Conservation (phyloP, 2,797 vertebrate species). For the Thalassophryne amazonica region DNA sequence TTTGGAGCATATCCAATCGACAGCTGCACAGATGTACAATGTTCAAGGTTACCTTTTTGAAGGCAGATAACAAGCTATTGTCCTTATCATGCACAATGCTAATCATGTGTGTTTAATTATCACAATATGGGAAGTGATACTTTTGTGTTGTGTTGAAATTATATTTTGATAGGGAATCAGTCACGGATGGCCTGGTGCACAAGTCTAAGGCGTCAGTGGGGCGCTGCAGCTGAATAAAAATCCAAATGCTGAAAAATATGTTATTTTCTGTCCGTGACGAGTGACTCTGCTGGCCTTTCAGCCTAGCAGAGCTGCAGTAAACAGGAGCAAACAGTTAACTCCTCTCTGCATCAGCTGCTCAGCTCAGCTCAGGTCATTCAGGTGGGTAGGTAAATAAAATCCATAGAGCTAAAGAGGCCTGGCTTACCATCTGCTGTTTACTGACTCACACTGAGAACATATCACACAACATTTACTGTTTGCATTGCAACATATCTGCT, state of each 20-base stretch:
- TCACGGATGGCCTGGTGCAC: conserved; percentile 78
- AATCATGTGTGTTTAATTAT: conserved; percentile 75
- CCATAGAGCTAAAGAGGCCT: conserved; percentile 61
- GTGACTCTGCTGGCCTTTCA: conserved; percentile 69
- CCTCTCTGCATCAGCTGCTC: conserved; percentile 59
- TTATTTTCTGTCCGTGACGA: conserved; percentile 65
- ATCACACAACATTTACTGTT: conserved; percentile 48
- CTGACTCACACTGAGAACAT: conserved; percentile 68
- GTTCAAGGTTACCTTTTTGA: conserved; percentile 72
- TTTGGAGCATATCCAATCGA: conserved; percentile 68
- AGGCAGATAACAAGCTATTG: conserved; percentile 54
- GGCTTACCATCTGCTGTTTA: conserved; percentile 84
- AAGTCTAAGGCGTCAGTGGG: conserved; percentile 74
- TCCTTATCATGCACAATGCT: conserved; percentile 57
- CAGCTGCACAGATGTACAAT: conserved; percentile 55
- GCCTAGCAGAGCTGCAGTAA: conserved; percentile 66
- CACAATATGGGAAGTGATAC: conserved; percentile 45
- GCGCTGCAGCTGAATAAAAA: conserved; percentile 55
- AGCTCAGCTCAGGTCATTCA: conserved; percentile 70
- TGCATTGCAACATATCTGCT: conserved; percentile 43
- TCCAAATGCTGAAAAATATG: conserved; percentile 78
- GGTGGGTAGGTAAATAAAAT: conserved; percentile 77
- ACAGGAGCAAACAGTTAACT: conserved; percentile 67
- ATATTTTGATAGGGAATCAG: conserved; percentile 75
- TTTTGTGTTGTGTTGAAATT: conserved; percentile 53